phyloP scores from a whole-genome alignment of 2,113 vertebrate species.

The Raja brachyura region DNA sequence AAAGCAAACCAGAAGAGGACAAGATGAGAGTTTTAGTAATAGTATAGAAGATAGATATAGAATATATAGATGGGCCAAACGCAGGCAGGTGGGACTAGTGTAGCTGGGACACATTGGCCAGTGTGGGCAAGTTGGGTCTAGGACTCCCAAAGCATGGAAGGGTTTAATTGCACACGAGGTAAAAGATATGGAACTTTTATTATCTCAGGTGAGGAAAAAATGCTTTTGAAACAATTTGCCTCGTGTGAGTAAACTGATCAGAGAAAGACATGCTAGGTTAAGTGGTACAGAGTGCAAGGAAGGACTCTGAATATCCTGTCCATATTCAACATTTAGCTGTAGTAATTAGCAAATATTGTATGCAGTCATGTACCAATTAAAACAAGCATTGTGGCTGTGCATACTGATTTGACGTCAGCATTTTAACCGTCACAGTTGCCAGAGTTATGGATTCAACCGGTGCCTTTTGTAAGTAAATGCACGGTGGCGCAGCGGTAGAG shows the following conservation, averaged over 20 bases:
- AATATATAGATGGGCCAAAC: no score
- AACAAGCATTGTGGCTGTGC: neutral
- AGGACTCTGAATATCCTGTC: neutral
- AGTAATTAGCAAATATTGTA: neutral
- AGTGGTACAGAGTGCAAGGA: neutral
- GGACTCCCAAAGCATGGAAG: neutral
- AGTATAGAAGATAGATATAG: no score
- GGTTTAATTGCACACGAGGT: neutral
- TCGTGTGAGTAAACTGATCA: neutral
- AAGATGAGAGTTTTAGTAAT: no score
- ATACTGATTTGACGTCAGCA: neutral
- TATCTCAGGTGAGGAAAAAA: neutral
- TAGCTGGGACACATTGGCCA: no score
- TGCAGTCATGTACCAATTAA: neutral
- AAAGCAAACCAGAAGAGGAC: no score
- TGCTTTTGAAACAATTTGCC: neutral
- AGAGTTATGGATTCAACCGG: neutral
- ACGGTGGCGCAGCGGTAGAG: no score
- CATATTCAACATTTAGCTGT: neutral
- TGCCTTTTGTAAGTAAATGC: neutral
- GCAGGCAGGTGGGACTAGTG: no score
- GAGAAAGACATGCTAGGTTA: neutral
- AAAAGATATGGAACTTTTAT: neutral
- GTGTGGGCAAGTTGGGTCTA: no score
- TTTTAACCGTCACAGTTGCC: neutral